Evolutionary conservation across 2,113 vertebrate genomes (phyloP).

Genomic region (Ailurus styani): DNA sequence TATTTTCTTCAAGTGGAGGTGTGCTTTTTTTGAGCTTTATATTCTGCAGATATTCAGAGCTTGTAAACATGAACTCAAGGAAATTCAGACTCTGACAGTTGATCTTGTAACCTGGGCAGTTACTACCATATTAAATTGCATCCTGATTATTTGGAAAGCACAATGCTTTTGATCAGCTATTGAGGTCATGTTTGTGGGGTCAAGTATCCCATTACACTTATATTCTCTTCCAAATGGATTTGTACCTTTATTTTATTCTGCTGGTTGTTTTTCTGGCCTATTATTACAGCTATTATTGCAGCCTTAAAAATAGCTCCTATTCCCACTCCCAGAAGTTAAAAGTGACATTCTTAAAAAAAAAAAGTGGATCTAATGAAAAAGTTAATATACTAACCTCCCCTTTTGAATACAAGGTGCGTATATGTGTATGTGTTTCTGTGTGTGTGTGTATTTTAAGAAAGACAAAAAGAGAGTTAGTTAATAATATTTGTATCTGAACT

Average conservation of each 20-base stretch:
- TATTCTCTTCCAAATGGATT: conserved; percentile 67
- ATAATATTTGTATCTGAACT: neutral
- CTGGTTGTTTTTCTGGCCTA: conserved; percentile 63
- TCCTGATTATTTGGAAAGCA: conserved; percentile 65
- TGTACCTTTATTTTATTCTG: conserved; percentile 62
- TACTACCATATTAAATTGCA: conserved; percentile 59
- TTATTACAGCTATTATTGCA: conserved; percentile 51
- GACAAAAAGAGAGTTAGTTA: neutral
- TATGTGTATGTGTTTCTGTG: neutral
- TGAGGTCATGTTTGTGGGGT: conserved; percentile 56
- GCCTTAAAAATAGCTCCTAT: conserved; percentile 59
- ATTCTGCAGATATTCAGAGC: conserved; percentile 27
- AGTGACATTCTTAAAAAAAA: conserved; percentile 14
- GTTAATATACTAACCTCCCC: conserved; percentile 9
- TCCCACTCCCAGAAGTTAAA: conserved; percentile 48
- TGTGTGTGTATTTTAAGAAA: neutral
- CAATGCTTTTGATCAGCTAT: conserved; percentile 64
- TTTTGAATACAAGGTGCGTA: neutral
- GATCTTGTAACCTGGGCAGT: conserved; percentile 63
- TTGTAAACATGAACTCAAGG: conserved; percentile 55
- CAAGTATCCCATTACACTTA: conserved; percentile 69
- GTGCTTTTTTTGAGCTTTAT: neutral
- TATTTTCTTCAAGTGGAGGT: neutral
- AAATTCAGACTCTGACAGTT: conserved; percentile 55
- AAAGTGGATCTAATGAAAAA: conserved; percentile 53